Evolutionary conservation across 2,113 vertebrate species (phyloP).

Genomic region (Salvelinus namaycush): DNA sequence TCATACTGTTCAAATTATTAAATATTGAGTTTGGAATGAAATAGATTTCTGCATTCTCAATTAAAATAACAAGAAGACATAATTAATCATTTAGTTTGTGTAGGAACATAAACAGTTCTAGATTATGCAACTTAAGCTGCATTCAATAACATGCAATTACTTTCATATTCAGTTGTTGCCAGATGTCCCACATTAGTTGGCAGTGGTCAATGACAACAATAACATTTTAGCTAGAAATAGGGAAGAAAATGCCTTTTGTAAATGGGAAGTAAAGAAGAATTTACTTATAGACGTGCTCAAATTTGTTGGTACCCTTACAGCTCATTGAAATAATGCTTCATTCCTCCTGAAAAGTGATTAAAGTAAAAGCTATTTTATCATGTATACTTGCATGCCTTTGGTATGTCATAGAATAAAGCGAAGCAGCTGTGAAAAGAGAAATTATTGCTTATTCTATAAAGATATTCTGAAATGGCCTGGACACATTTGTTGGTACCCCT

Average conservation of each 20-base stretch:
- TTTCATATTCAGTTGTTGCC: background rate
- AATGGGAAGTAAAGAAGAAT: background rate
- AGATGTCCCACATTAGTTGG: background rate
- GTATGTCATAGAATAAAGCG: too few relatives aligned
- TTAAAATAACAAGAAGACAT: background rate
- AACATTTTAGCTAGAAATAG: background rate
- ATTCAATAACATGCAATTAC: background rate
- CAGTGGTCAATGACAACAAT: background rate
- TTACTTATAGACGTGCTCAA: background rate
- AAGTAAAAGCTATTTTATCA: too few relatives aligned
- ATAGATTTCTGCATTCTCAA: too few relatives aligned
- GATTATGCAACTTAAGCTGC: background rate
- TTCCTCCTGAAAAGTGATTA: too few relatives aligned
- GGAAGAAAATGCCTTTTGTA: background rate
- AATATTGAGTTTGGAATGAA: background rate
- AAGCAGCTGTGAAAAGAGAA: too few relatives aligned
- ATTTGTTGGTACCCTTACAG: too few relatives aligned
- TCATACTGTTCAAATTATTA: background rate
- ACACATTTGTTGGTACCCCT: too few relatives aligned
- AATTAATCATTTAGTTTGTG: background rate
- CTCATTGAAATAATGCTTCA: too few relatives aligned
- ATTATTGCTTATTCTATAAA: too few relatives aligned
- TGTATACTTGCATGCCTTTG: too few relatives aligned
- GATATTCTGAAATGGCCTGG: too few relatives aligned
- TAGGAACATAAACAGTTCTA: background rate